These are phyloP conservation scores for Eupithecia dodoneata DNA, from an alignment of 2,888 invertebrate species.

Conservation along the genomic window DNA sequence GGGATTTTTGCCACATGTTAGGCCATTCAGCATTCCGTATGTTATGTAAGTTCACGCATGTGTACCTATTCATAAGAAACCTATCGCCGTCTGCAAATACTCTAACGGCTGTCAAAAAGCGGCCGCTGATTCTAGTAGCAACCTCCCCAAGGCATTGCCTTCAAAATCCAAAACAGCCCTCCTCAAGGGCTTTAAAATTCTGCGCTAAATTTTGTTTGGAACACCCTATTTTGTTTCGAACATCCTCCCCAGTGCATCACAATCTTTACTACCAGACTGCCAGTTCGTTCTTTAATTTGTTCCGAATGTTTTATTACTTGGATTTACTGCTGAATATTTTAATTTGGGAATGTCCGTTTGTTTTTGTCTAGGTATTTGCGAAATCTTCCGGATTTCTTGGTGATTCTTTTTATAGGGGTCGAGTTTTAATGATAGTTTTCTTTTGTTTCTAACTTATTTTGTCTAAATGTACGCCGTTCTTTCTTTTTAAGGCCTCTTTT, in stretches of 20 bases:
- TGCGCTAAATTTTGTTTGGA: conserved; percentile 32
- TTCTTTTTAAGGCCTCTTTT: neutral
- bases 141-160: neutral
- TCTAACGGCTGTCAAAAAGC: neutral
- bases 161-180: conserved; percentile 25
- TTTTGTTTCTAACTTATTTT: conserved; percentile 5
- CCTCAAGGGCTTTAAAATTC: conserved; percentile 34
- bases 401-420: conserved; percentile 7
- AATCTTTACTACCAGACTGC: conserved; percentile 30
- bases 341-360: conserved; percentile 24
- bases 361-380: conserved; percentile 23
- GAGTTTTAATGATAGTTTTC: neutral
- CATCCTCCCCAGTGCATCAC: conserved; percentile 35
- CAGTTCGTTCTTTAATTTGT: conserved; percentile 37
- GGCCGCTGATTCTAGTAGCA: neutral
- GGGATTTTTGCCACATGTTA: too few relatives aligned
- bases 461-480: neutral
- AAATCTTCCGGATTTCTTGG: conserved; percentile 13
- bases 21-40: too few relatives aligned
- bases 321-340: conserved; percentile 37
- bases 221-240: conserved; percentile 31
- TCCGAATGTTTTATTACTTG: conserved; percentile 37
- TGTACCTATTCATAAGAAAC: neutral
- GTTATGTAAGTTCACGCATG: neutral
- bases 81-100: neutral